Evolutionary conservation across 2,113 vertebrate species (phyloP).

Genomic region (Psephotus haematonotus): DNA sequence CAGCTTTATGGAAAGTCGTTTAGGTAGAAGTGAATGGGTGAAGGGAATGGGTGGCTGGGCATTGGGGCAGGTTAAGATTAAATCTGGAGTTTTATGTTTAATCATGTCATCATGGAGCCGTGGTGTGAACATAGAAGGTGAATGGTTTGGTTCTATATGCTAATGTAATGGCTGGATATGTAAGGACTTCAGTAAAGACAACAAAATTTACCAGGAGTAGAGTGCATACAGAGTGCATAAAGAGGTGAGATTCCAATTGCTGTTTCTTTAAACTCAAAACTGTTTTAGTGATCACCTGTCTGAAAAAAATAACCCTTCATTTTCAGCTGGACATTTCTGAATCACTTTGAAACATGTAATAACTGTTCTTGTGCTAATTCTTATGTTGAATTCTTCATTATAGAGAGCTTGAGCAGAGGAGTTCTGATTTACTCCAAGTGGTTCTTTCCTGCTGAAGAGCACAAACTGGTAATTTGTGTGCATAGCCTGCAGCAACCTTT

Average conservation of each 20-base stretch:
- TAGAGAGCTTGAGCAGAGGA: conserved; percentile 56
- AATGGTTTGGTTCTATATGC: not conserved
- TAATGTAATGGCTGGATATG: not conserved
- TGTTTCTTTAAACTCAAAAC: not conserved
- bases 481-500: conserved; percentile 5
- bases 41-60: not conserved
- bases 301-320: not conserved
- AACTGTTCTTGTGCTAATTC: conserved; percentile 4
- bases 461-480: conserved; percentile 64
- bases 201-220: not conserved
- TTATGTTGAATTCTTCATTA: conserved; percentile 66
- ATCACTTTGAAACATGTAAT: not conserved
- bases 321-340: not conserved
- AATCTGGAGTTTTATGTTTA: not conserved
- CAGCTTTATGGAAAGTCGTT: not conserved
- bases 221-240: not conserved
- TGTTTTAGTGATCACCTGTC: not conserved
- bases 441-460: conserved; percentile 53
- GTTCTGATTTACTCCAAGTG: conserved; percentile 30
- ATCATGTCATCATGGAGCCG: not conserved
- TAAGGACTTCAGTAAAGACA: not conserved
- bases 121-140: not conserved
- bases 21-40: not conserved
- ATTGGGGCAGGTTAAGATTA: not conserved
- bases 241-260: not conserved